Percentiles rank a stretch among this genome's conserved stretches.
These are phyloP conservation scores for Tolmerus cingulatus DNA, from an alignment of 2,888 invertebrate genomes.

Conservation along the genomic window DNA sequence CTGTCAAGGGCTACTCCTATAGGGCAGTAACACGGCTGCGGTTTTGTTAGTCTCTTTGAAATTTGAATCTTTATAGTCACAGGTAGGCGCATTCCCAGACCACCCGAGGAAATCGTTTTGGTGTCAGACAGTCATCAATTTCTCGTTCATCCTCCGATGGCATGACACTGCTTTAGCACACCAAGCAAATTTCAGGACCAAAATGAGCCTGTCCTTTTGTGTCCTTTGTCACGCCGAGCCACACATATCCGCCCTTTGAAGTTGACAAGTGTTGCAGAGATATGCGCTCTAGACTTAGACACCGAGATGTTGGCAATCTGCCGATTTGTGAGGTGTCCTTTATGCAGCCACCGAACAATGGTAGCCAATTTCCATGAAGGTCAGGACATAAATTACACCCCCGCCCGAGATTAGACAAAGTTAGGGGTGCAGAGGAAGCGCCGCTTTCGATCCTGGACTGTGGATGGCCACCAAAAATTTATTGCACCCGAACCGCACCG, in stretches of 20 bases:
- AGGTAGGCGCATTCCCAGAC: neutral
- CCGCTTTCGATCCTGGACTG: neutral
- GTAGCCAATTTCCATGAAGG: neutral
- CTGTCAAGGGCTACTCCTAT: neutral
- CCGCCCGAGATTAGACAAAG: neutral
- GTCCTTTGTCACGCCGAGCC: neutral
- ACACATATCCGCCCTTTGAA: neutral
- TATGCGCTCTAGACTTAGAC: neutral
- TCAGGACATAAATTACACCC: neutral
- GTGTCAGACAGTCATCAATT: neutral
- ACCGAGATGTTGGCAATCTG: neutral
- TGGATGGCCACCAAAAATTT: neutral
- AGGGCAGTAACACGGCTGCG: neutral
- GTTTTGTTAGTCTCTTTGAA: neutral
- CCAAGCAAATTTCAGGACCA: neutral
- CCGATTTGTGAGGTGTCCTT: neutral
- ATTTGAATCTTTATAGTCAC: neutral
- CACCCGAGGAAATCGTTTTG: neutral
- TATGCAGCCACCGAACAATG: neutral
- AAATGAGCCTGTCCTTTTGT: neutral
- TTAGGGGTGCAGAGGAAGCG: neutral
- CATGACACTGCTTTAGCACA: neutral
- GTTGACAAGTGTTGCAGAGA: neutral
- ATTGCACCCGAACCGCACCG: neutral
- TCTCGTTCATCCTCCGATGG: neutral